A percentile compares a stretch with the other conserved stretches of the same genome.
phyloP scores from a whole-genome alignment of 1,140 invertebrate species.

The Cotesia glomerata region DNA sequence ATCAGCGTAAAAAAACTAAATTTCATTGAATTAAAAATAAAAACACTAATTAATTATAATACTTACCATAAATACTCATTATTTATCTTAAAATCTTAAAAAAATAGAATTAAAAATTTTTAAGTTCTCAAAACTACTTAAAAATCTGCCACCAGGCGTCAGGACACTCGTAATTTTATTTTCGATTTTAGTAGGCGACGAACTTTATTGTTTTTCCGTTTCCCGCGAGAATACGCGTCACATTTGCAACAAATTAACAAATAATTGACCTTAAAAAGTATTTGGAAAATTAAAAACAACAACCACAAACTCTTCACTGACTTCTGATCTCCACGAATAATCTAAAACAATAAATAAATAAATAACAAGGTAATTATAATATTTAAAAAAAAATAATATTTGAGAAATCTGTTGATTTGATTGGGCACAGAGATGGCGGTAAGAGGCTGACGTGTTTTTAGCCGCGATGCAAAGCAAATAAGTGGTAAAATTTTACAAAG shows the following conservation, averaged over 20 bases:
- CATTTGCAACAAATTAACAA: background rate
- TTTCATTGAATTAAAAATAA: no score
- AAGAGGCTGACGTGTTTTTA: slow-evolving; percentile 49
- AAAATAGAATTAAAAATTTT: no score
- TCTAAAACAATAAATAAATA: background rate
- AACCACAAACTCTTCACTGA: no score
- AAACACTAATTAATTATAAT: no score
- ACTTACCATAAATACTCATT: no score
- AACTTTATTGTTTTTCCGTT: slow-evolving; percentile 8
- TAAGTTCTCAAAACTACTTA: no score
- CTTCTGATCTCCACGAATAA: no score
- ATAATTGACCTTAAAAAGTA: background rate
- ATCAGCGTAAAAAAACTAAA: no score
- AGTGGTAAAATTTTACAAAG: slow-evolving; percentile 52
- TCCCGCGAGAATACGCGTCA: slow-evolving; percentile 6
- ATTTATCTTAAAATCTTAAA: no score
- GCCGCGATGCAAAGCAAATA: slow-evolving; percentile 49
- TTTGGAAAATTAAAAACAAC: background rate
- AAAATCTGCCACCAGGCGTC: slow-evolving; percentile 7
- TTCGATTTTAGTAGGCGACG: slow-evolving; percentile 9
- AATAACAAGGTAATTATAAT: slow-evolving; percentile 7
- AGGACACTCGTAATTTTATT: slow-evolving; percentile 7
- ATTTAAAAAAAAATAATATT: background rate
- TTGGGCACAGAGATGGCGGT: slow-evolving; percentile 39
- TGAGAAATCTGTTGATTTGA: slow-evolving; percentile 23